Base-by-base conservation (phyloP, 2,888 invertebrate genomes). In the Steinernema hermaphroditum region DNA sequence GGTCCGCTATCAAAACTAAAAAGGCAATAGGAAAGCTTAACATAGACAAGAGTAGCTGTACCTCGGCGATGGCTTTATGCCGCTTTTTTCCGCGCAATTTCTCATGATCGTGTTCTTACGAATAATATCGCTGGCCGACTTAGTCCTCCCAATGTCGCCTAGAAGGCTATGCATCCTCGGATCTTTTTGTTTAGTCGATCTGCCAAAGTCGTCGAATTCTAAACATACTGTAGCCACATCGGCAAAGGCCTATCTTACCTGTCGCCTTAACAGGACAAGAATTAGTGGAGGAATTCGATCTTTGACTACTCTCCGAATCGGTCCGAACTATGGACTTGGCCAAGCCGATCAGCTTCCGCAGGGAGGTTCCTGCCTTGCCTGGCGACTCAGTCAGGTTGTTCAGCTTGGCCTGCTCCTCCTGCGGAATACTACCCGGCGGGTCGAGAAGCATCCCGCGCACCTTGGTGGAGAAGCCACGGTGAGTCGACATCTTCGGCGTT, bases 91-190 rank as follows among this genome's bases (percentile, higher is more conserved):
- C 43, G 79, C 71, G 57, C 81, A 78, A 14, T 75, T 81, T 46
- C 73, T 72, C 16, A 72, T 68, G 9, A 73, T 24, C 2, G 72
- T 27, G 27, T 43, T 34, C 54, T 69, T 71, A 37, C 72, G 73
- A 9, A 79, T 46, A 2, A 78, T 41, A 44, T 78, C 78, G 6
- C 77, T 77, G 14, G 74, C 78, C 8, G 77, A 78, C 24, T 68
- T 41, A 12, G 78, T 80, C 32, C 81, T 78, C 16, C 78, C 78
- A n/a, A 78, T 76, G 37, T 80, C 78, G 9, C 75, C 77, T 16
- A 78, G 46, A 41, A 73, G 37, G 44, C 80, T 77, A 27, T 80
- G 72, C 14, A 19, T 12, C n/a, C 46, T 46, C 49, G 9, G 9
- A 6, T 8, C 6, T 34, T 77, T 77, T 43, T 37, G 8, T 37